A percentile compares a stretch with the other conserved stretches of the same genome.
phyloP scores from a whole-genome alignment of 2,888 invertebrate genomes.

The Drosophila siamana region DNA sequence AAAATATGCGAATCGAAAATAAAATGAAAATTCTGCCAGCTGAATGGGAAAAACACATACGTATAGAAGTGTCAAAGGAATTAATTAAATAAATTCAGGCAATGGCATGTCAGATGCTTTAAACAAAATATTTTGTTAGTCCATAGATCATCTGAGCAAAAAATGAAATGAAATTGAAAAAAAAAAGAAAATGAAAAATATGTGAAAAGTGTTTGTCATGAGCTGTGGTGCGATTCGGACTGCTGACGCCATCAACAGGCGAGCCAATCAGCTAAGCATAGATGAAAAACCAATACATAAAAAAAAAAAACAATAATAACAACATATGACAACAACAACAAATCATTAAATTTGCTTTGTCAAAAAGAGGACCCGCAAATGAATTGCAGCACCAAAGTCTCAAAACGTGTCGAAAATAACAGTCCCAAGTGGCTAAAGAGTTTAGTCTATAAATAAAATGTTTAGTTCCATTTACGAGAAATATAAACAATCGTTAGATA shows the following conservation, averaged over 20 bases:
- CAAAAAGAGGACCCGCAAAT: slow-evolving; percentile 51
- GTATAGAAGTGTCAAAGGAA: slow-evolving; percentile 41
- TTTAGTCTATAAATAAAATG: slow-evolving; percentile 5
- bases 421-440: background rate
- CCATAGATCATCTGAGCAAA: slow-evolving; percentile 60
- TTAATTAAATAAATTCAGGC: slow-evolving; percentile 63
- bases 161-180: slow-evolving; percentile 10
- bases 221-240: slow-evolving; percentile 8
- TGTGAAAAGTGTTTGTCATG: slow-evolving; percentile 71
- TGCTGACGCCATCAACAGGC: slow-evolving; percentile 65
- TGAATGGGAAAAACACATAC: slow-evolving; percentile 24
- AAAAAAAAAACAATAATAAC: slow-evolving; percentile 10
- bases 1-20: background rate
- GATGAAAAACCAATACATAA: slow-evolving; percentile 5
- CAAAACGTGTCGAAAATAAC: slow-evolving; percentile 34
- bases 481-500: slow-evolving; percentile 10
- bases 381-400: slow-evolving; percentile 49
- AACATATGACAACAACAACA: slow-evolving; percentile 33
- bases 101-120: slow-evolving; percentile 52
- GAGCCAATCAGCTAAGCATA: slow-evolving; percentile 37
- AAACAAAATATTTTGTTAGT: slow-evolving; percentile 53
- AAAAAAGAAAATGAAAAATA: slow-evolving; percentile 31
- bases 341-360: slow-evolving; percentile 24
- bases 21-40: slow-evolving; percentile 47
- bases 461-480: slow-evolving; percentile 2